phyloP scores from a whole-genome alignment of 2,113 vertebrate genomes.

The Axis porcinus region DNA sequence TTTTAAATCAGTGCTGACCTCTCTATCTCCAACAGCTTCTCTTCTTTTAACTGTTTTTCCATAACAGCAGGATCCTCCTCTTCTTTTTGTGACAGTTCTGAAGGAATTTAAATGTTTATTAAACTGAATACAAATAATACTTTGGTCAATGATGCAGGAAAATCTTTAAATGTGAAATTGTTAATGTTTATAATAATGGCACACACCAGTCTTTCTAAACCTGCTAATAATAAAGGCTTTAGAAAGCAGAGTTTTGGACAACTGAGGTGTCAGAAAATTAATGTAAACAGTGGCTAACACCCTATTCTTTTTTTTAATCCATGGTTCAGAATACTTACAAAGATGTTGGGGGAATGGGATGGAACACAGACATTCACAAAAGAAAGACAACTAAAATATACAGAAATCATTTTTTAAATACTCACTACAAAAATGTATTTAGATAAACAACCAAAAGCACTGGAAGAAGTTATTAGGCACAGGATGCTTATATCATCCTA shows the following conservation, averaged over 20 bases:
- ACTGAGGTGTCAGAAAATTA: neutral
- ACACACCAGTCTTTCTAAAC: neutral
- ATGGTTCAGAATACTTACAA: neutral
- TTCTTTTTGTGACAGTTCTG: constrained; percentile 77
- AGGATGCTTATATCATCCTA: neutral
- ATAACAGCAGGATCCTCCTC: constrained; percentile 60
- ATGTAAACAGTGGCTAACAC: neutral
- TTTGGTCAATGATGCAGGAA: neutral
- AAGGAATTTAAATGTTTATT: constrained; percentile 35
- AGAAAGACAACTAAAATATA: neutral
- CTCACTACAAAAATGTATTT: neutral
- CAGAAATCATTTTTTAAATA: neutral
- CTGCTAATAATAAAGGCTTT: neutral
- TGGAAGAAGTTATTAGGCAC: neutral
- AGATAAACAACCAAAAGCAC: neutral
- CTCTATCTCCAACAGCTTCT: constrained; percentile 82
- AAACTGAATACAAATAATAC: neutral
- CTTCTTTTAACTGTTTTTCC: constrained; percentile 79
- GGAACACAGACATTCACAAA: neutral
- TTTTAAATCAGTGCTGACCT: constrained; percentile 57
- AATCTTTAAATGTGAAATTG: neutral
- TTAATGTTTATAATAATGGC: neutral
- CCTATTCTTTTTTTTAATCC: neutral
- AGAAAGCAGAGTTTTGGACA: neutral
- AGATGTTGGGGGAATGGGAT: neutral